phyloP scores from a whole-genome alignment of 1,140 invertebrate genomes.

The Geopemphigus sp. region DNA sequence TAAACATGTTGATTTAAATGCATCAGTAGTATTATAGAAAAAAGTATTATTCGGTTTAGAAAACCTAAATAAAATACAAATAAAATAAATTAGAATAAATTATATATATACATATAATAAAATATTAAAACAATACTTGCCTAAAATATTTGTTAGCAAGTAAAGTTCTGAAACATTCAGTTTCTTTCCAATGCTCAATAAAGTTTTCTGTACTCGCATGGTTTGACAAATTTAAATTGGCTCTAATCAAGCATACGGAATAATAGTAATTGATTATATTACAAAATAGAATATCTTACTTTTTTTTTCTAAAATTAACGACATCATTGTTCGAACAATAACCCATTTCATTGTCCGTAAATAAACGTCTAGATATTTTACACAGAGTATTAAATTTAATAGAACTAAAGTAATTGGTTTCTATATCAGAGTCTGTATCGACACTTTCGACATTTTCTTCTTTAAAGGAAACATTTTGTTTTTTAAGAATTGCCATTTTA shows the following conservation, averaged over 20 bases:
- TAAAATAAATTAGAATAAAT: neutral
- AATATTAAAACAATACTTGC: neutral
- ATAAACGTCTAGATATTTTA: slow-evolving; percentile 25
- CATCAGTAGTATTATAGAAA: slow-evolving; percentile 42
- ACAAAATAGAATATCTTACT: slow-evolving; percentile 16
- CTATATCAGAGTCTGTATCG: neutral
- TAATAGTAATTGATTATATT: neutral
- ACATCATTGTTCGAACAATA: slow-evolving; percentile 28
- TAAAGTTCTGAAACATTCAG: slow-evolving; percentile 19
- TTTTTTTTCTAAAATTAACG: slow-evolving; percentile 5
- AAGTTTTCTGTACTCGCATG: slow-evolving; percentile 19
- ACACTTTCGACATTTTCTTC: neutral
- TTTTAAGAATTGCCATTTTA: neutral
- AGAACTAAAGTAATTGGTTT: slow-evolving; percentile 19
- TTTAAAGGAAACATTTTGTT: neutral
- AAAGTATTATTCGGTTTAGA: slow-evolving; percentile 11
- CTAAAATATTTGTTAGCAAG: slow-evolving; percentile 46
- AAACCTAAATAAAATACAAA: slow-evolving; percentile 25
- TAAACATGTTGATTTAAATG: slow-evolving; percentile 60
- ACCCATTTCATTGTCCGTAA: slow-evolving; percentile 9
- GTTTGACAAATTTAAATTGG: neutral
- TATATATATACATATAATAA: neutral
- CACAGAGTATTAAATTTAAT: neutral
- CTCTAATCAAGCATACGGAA: neutral
- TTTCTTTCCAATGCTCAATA: slow-evolving; percentile 33